Percentiles rank a stretch among this genome's conserved stretches.
Evolutionary conservation across 2,888 invertebrate species (phyloP).

Genomic region (Drosophila histrio): DNA sequence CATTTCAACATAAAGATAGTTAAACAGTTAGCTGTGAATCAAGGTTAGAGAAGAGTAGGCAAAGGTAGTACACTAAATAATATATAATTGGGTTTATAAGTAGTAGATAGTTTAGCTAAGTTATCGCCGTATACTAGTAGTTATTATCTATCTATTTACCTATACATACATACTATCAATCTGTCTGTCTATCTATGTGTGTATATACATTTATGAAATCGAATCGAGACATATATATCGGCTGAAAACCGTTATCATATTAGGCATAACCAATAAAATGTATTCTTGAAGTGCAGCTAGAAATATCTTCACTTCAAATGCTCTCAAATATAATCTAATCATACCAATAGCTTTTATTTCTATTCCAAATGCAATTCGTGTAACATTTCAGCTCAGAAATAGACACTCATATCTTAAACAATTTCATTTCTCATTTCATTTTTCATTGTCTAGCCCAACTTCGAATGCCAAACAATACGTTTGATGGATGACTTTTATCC

Average conservation of each 20-base stretch:
- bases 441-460: too few species aligned
- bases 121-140: too few species aligned
- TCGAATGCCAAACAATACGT: neutral
- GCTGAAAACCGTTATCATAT: too few species aligned
- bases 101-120: neutral
- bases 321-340: neutral
- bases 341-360: neutral
- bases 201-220: too few species aligned
- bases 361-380: neutral
- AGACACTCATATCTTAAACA: neutral
- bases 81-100: neutral
- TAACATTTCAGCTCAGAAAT: constrained; percentile 21
- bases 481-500: constrained; percentile 27
- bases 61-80: constrained; percentile 1
- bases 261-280: too few species aligned
- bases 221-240: too few species aligned
- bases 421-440: constrained; percentile 18
- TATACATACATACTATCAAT: neutral
- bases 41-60: constrained; percentile 21
- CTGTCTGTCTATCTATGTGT: too few species aligned
- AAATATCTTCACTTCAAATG: neutral
- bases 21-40: constrained; percentile 33
- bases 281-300: too few species aligned
- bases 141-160: neutral
- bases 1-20: constrained; percentile 59